These are phyloP conservation scores for Lasioglossum oenotherae DNA, from an alignment of 2,888 invertebrate species.

Conservation along the genomic window DNA sequence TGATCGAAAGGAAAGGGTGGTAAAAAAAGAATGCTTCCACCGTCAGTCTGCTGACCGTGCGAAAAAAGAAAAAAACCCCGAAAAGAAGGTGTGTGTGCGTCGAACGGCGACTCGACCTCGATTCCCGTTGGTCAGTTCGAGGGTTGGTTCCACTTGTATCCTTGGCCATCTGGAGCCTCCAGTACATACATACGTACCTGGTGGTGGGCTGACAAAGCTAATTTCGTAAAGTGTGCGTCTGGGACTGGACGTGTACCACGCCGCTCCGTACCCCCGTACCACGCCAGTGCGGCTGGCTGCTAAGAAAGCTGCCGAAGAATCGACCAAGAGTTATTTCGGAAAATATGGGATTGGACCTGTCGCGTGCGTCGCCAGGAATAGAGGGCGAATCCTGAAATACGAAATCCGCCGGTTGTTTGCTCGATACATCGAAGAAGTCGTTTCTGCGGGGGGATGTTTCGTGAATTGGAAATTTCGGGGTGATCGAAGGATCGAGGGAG, in stretches of 20 bases:
- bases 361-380: conserved; percentile 18
- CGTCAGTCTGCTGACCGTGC: not conserved
- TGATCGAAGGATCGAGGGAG: conserved; percentile 1
- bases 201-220: conserved; percentile 78
- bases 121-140: conserved; percentile 29
- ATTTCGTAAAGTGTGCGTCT: conserved; percentile 77
- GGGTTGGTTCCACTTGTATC: conserved; percentile 26
- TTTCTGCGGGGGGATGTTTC: conserved; percentile 26
- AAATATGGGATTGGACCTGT: conserved; percentile 58
- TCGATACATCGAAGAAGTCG: conserved; percentile 30
- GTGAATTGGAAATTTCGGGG: conserved; percentile 20
- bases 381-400: conserved; percentile 49
- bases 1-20: not conserved
- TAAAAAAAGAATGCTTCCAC: too few species aligned
- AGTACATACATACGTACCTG: conserved; percentile 57
- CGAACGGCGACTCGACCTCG: conserved; percentile 24
- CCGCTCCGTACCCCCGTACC: conserved; percentile 44
- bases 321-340: conserved; percentile 40
- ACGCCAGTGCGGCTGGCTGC: conserved; percentile 31
- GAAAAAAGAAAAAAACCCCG: not conserved
- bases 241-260: conserved; percentile 70
- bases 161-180: conserved; percentile 27
- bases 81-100: not conserved
- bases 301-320: not conserved
- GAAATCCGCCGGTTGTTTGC: conserved; percentile 31